Evolutionary conservation across 2,888 invertebrate genomes (phyloP).

Genomic region (Leistus spinibarbis): DNA sequence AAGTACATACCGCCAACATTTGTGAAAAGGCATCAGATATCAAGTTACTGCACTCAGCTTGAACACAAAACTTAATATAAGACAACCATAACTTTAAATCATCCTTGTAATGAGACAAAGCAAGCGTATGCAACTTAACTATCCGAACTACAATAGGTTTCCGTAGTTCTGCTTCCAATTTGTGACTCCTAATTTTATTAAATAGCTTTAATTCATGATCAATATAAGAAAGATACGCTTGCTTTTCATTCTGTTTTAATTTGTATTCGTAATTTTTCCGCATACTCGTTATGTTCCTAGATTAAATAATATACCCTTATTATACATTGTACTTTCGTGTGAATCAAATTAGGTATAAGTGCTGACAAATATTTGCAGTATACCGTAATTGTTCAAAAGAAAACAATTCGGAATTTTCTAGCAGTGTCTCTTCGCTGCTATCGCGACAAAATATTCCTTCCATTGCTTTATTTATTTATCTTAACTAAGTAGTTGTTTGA

Average conservation of each 20-base stretch:
- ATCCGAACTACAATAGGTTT: slow-evolving; percentile 14
- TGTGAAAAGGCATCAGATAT: slow-evolving; percentile 24
- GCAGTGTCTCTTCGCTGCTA: neutral
- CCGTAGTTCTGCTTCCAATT: neutral
- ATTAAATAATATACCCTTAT: neutral
- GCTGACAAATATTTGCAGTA: neutral
- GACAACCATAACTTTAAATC: slow-evolving; percentile 34
- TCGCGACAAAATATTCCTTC: slow-evolving; percentile 5
- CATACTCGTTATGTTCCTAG: neutral
- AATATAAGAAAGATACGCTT: slow-evolving; percentile 16
- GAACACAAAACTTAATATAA: slow-evolving; percentile 33
- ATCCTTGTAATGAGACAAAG: slow-evolving; percentile 26
- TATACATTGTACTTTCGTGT: too few relatives aligned
- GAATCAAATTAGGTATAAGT: too few relatives aligned
- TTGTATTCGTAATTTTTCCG: slow-evolving; percentile 21
- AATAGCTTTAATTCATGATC: slow-evolving; percentile 17
- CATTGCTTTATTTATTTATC: neutral
- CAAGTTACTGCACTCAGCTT: slow-evolving; percentile 18
- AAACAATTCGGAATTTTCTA: slow-evolving; percentile 4
- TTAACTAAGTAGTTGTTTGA: neutral
- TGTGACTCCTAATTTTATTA: neutral
- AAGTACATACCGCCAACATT: slow-evolving; percentile 19
- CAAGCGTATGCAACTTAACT: slow-evolving; percentile 20
- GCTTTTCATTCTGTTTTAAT: slow-evolving; percentile 16
- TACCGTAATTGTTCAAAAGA: slow-evolving; percentile 4